These are phyloP conservation scores for Rousettus leschenaultii DNA, from an alignment of 2,113 vertebrate genomes.

Conservation along the genomic window DNA sequence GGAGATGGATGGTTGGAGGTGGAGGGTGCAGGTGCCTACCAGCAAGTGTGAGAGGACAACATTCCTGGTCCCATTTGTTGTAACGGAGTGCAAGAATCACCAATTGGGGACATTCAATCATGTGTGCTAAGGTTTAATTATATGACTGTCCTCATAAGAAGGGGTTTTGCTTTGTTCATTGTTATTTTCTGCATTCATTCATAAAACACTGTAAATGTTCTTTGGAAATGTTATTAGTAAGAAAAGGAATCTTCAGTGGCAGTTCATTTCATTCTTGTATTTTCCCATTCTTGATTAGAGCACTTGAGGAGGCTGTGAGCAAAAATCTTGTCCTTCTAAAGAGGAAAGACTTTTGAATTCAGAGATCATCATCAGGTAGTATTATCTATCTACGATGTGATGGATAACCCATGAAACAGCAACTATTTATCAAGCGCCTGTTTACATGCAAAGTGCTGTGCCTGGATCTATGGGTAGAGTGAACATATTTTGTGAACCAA, in stretches of 20 bases:
- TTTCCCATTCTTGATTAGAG: slow-evolving; percentile 41
- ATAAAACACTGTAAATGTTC: slow-evolving; percentile 10
- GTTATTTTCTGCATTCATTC: not conserved
- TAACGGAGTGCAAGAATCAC: not conserved
- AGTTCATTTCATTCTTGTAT: not conserved
- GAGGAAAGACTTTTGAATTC: slow-evolving; percentile 8
- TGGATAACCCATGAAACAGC: not conserved
- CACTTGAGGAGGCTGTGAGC: not conserved
- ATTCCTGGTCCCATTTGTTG: slow-evolving; percentile 54
- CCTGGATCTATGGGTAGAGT: not conserved
- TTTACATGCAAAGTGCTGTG: not conserved
- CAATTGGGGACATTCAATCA: not conserved
- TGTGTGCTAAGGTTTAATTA: not conserved
- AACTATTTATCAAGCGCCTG: not conserved
- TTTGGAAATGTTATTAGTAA: not conserved
- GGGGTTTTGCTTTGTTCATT: not conserved
- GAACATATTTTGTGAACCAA: not conserved
- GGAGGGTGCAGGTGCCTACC: not conserved
- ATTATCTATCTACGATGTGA: not conserved
- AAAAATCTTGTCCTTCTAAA: slow-evolving; percentile 12
- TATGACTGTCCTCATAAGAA: not conserved
- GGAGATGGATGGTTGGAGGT: slow-evolving; percentile 30
- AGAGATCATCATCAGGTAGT: not conserved
- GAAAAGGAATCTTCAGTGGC: not conserved
- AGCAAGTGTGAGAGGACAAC: not conserved